A percentile compares a stretch with the other conserved stretches of the same genome.
These are phyloP conservation scores for Varanus komodoensis DNA, from an alignment of 2,113 vertebrate species.

Conservation along the genomic window DNA sequence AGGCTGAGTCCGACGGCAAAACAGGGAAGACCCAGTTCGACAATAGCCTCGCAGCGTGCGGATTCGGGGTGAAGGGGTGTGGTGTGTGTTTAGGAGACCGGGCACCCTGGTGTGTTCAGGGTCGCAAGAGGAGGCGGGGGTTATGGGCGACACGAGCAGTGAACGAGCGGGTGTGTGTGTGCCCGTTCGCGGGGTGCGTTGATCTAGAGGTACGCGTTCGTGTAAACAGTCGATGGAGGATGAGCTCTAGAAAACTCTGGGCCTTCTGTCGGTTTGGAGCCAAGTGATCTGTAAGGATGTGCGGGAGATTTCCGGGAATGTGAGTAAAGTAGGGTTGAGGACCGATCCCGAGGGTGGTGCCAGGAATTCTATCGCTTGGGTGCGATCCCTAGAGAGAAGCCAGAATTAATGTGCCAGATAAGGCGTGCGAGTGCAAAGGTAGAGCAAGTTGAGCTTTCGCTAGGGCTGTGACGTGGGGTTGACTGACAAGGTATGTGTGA, in stretches of 20 bases:
- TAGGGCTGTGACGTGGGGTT: not conserved
- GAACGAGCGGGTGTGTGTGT: not conserved
- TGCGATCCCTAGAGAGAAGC: not conserved
- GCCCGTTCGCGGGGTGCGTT: too few species aligned
- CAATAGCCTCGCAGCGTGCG: not conserved
- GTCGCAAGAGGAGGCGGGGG: not conserved
- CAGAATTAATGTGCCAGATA: not conserved
- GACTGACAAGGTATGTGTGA: not conserved
- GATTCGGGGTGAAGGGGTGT: not conserved
- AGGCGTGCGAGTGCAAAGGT: not conserved
- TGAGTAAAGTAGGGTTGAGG: not conserved
- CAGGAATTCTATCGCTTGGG: not conserved
- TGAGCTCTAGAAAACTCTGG: not conserved
- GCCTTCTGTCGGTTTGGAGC: not conserved
- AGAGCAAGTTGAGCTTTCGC: not conserved
- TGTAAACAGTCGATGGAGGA: not conserved
- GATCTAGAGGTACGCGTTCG: too few species aligned
- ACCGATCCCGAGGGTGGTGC: not conserved
- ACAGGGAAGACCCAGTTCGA: not conserved
- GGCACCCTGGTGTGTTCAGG: not conserved
- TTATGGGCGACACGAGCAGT: not conserved
- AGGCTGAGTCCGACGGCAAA: not conserved
- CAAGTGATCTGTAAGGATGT: not conserved
- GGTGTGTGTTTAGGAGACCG: not conserved
- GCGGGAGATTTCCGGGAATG: constrained; percentile 8